These are phyloP conservation scores for Saccopteryx bilineata DNA, from an alignment of 2,113 vertebrate species.

Conservation along the genomic window DNA sequence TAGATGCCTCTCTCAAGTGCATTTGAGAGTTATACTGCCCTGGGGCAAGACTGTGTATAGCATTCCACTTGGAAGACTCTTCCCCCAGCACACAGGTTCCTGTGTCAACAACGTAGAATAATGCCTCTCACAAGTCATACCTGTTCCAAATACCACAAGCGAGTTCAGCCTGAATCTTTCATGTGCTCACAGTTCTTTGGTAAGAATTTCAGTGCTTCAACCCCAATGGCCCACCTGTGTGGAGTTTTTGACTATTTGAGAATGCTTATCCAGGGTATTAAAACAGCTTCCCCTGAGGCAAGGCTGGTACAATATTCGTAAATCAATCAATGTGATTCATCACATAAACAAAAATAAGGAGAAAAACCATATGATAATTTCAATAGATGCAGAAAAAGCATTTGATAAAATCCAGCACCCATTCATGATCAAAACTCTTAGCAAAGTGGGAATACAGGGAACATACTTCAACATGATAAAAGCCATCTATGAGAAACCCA, in stretches of 20 bases:
- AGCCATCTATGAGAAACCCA: too few relatives aligned
- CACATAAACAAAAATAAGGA: too few relatives aligned
- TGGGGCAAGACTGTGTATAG: not conserved
- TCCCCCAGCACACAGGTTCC: not conserved
- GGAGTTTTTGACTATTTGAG: not conserved
- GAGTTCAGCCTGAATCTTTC: not conserved
- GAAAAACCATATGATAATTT: too few relatives aligned
- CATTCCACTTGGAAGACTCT: not conserved
- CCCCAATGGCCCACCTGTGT: not conserved
- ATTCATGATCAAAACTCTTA: too few relatives aligned
- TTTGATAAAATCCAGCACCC: too few relatives aligned
- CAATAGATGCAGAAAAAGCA: too few relatives aligned
- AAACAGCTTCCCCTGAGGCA: not conserved
- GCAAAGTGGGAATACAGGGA: too few relatives aligned
- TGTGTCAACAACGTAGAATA: not conserved
- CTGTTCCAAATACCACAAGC: not conserved
- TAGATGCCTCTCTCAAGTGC: rapidly evolving
- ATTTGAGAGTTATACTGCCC: not conserved
- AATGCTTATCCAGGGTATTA: not conserved
- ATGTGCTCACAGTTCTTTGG: not conserved
- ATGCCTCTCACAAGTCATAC: not conserved
- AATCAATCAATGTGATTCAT: too few relatives aligned
- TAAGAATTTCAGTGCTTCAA: not conserved
- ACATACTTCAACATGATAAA: too few relatives aligned
- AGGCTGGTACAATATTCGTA: too few relatives aligned